A percentile compares a stretch with the other conserved stretches of the same genome.
These are phyloP conservation scores for Neodontobutis hainanensis DNA, from an alignment of 2,113 vertebrate genomes.

Conservation along the genomic window DNA sequence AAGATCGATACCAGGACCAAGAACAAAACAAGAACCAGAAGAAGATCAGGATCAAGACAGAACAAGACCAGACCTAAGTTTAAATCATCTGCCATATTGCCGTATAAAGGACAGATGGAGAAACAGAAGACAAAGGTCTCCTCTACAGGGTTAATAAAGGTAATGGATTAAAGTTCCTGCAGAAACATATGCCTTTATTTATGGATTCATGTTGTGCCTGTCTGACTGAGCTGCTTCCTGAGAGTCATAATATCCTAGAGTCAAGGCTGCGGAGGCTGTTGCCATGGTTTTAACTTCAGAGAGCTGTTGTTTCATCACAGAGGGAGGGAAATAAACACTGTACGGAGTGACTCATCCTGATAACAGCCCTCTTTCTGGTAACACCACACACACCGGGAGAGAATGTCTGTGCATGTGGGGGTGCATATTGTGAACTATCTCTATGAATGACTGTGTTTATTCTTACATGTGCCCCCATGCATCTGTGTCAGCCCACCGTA, in stretches of 20 bases:
- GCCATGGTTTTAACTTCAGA: conserved; percentile 63
- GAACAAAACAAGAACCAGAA: no score
- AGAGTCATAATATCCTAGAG: conserved; percentile 57
- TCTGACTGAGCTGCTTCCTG: conserved; percentile 30
- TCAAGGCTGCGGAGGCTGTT: conserved; percentile 56
- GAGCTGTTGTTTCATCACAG: conserved; percentile 56
- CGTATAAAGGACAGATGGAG: no score
- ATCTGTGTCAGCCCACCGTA: conserved; percentile 53
- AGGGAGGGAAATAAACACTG: conserved; percentile 51
- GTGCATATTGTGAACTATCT: conserved; percentile 13
- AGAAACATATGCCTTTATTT: neutral
- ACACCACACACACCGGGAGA: conserved; percentile 32
- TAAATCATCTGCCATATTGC: no score
- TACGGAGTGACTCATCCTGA: conserved; percentile 60
- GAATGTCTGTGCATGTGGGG: neutral
- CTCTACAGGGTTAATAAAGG: no score
- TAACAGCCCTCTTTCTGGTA: conserved; percentile 30
- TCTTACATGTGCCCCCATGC: conserved; percentile 21
- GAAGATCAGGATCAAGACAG: no score
- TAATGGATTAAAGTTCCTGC: neutral
- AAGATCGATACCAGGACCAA: no score
- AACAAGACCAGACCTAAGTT: no score
- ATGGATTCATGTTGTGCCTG: conserved; percentile 20
- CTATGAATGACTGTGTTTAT: conserved; percentile 22
- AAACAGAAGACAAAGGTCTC: no score